Percentiles rank a stretch among this genome's conserved stretches.
phyloP scores from a whole-genome alignment of 1,140 invertebrate species.

The Zophobas morio region DNA sequence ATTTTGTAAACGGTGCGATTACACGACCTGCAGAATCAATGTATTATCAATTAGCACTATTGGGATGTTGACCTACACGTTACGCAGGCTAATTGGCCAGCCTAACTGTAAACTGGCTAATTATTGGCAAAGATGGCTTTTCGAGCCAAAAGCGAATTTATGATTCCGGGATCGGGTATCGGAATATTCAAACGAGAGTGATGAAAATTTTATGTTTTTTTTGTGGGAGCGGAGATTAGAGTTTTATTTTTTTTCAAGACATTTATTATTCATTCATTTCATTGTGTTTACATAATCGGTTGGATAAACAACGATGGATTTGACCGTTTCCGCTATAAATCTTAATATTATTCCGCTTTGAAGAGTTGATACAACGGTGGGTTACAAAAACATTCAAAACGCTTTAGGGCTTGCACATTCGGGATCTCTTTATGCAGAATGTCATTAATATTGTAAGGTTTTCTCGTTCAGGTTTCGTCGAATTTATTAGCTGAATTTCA shows the following conservation, averaged over 20 bases:
- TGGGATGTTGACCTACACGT: conserved; percentile 33
- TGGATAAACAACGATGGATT: conserved; percentile 5
- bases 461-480: no score
- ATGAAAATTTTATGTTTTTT: conserved; percentile 13
- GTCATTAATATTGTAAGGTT: neutral
- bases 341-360: neutral
- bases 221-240: neutral
- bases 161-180: neutral
- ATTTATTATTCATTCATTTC: conserved; percentile 21
- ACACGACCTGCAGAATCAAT: conserved; percentile 20
- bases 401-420: no score
- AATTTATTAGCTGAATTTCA: no score
- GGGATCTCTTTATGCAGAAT: neutral
- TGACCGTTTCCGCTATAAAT: neutral
- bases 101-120: conserved; percentile 34
- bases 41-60: conserved; percentile 29
- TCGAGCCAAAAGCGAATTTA: conserved; percentile 1
- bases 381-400: no score
- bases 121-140: conserved; percentile 17
- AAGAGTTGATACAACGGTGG: no score
- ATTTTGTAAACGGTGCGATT: conserved; percentile 23
- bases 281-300: conserved; percentile 27
- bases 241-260: neutral
- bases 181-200: conserved; percentile 15
- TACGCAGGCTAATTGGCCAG: conserved; percentile 7